phyloP scores from a whole-genome alignment of 2,888 invertebrate species.

The Cecidostiba fungosa region DNA sequence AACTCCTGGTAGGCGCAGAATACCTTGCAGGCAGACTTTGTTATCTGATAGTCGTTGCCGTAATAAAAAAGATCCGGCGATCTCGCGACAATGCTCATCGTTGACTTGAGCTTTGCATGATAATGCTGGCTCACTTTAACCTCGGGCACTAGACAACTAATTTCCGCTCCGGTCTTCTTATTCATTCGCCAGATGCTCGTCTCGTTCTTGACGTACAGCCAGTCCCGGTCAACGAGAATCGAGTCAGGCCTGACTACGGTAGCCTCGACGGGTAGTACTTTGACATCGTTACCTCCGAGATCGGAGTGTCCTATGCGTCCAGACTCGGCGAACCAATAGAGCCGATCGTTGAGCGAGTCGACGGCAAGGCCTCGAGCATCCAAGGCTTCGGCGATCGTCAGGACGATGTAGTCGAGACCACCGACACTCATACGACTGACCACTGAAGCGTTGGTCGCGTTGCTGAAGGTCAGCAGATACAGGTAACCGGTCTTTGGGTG shows the following conservation, averaged over 20 bases:
- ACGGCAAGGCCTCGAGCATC: conserved; percentile 8
- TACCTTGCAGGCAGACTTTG: conserved; percentile 38
- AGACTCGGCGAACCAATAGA: conserved; percentile 32
- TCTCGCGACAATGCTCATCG: conserved; percentile 16
- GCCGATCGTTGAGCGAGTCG: not conserved
- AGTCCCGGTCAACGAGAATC: conserved; percentile 26
- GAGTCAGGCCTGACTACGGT: conserved; percentile 6
- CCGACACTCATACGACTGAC: not conserved
- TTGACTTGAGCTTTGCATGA: conserved; percentile 22
- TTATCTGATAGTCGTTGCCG: conserved; percentile 24
- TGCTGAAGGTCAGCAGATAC: conserved; percentile 27
- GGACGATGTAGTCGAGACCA: not conserved
- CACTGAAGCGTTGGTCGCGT: not conserved
- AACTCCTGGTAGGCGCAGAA: conserved; percentile 20
- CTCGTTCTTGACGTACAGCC: conserved; percentile 39
- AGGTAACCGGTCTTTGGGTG: conserved; percentile 36
- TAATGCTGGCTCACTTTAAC: not conserved
- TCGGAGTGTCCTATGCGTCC: not conserved
- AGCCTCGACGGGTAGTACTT: not conserved
- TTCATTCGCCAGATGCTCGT: conserved; percentile 38
- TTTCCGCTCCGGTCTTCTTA: not conserved
- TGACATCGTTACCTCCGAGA: conserved; percentile 2
- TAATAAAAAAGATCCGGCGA: not conserved
- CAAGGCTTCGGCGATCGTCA: not conserved
- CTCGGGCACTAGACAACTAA: conserved; percentile 31